Evolutionary conservation across 2,797 vertebrate genomes (phyloP).

Genomic region (Meda fulgida): DNA sequence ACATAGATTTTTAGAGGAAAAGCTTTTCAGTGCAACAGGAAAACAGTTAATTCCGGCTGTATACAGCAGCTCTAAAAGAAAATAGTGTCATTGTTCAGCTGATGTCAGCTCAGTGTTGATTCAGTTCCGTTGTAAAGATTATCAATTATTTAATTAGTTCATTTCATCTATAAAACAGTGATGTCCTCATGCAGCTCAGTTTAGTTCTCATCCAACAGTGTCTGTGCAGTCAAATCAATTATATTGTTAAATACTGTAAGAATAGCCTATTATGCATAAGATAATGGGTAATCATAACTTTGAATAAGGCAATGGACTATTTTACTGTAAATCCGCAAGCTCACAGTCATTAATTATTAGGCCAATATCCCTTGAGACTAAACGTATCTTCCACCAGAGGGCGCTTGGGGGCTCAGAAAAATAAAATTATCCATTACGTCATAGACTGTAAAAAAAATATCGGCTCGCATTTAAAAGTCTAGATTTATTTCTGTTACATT

Average conservation of each 20-base stretch:
- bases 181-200: not conserved
- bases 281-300: not conserved
- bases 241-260: not conserved
- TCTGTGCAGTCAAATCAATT: not conserved
- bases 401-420: not conserved
- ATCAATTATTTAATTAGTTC: not conserved
- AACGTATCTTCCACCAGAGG: not conserved
- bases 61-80: too few species aligned
- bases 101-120: too few species aligned
- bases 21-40: too few species aligned
- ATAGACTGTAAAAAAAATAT: too few species aligned
- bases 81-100: too few species aligned
- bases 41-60: too few species aligned
- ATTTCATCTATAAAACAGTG: not conserved
- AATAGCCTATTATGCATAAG: not conserved
- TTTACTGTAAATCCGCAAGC: not conserved
- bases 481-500: not conserved
- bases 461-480: not conserved
- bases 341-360: not conserved
- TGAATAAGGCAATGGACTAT: not conserved
- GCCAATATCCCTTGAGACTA: not conserved
- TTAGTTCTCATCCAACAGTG: not conserved
- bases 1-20: too few species aligned
- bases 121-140: not conserved
- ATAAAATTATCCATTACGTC: too few species aligned